Percentiles rank a stretch among this genome's conserved stretches.
Evolutionary conservation across 37 sponge, comb jelly and placozoan species (phyloP).

Genomic region (Ephydatia muelleri): DNA sequence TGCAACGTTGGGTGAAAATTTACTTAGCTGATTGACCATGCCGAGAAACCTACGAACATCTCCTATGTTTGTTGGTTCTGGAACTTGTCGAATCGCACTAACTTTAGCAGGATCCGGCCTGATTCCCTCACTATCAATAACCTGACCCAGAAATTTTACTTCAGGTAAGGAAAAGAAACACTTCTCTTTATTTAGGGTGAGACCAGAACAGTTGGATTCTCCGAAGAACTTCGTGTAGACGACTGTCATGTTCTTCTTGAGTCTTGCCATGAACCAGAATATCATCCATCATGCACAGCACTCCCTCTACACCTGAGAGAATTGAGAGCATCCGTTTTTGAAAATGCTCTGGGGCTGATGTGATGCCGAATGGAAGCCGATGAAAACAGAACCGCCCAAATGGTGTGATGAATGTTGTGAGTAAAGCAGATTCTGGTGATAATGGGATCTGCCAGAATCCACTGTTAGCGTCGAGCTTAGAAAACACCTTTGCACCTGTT

Average conservation of each 20-base stretch:
- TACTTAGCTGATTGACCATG: slow-evolving; percentile 41
- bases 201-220: slow-evolving; percentile 13
- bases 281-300: slow-evolving; percentile 46
- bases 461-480: slow-evolving; percentile 56
- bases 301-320: slow-evolving; percentile 18
- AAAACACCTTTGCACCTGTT: slow-evolving; percentile 30
- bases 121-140: slow-evolving; percentile 28
- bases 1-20: slow-evolving; percentile 35
- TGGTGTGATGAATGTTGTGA: slow-evolving; percentile 65
- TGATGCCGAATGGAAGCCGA: slow-evolving; percentile 50
- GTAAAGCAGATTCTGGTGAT: slow-evolving; percentile 23
- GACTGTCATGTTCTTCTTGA: slow-evolving; percentile 45
- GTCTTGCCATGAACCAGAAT: slow-evolving; percentile 33
- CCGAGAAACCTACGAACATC: slow-evolving; percentile 47
- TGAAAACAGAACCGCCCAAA: slow-evolving; percentile 55
- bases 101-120: slow-evolving; percentile 52
- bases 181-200: slow-evolving; percentile 37
- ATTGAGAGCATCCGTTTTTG: slow-evolving; percentile 31
- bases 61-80: slow-evolving; percentile 18
- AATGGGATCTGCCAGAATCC: slow-evolving; percentile 60
- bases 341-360: slow-evolving; percentile 53
- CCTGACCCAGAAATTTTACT: slow-evolving; percentile 35
- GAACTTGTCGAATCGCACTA: slow-evolving; percentile 11
- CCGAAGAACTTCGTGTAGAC: slow-evolving; percentile 31
- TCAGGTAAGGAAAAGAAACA: slow-evolving; percentile 13